Evolutionary conservation across 2,888 invertebrate genomes (phyloP), one percentile per base, ranked within the genome.

Genomic region (Stenurella melanura): DNA sequence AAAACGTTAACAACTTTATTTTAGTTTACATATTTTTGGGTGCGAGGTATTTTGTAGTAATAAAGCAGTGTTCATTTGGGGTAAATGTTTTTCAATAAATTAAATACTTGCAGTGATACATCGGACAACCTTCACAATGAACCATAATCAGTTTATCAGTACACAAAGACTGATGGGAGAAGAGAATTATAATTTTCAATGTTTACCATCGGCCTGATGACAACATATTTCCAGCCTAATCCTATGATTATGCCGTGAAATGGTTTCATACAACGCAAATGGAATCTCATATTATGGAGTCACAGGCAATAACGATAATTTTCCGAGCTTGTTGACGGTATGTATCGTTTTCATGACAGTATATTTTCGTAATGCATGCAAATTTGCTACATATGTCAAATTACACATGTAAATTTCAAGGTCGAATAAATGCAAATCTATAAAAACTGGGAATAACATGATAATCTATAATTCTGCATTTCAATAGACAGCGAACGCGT

Each of bases 391-490:
- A 50, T 50, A 50, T 50, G 58, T 34, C 58, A 26, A 70, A 70
- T 70, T 70, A 70, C 26, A 18, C 58, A 70, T 70, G 70, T 57
- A 30, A 70, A 70, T 57, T 30, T 38, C 71, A 71, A 71, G 60
- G 71, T 19, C 58, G 17, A 54, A 54, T n/a, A 69, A 30, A 50
- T 21, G 61, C 34, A 58, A 60, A 50, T 50, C 57, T 1, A 30
- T 15, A 71, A 71, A 34, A 57, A 19, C 26, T 42, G 57, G 61
- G 61, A 66, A 73, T 73, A 66, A 73, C 73, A 57, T 56, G 66
- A 64, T 73, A 72, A 73, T 73, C 71, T 67, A 64, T 74, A 73
- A 73, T 56, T 56, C n/a, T 58, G 71, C 61, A 38, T 58, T 42
- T 50, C n/a, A 50, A 50, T 50, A 18, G 71, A 60, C 61, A 72